Percentiles rank a stretch among this genome's conserved stretches.
phyloP scores from a whole-genome alignment of 2,888 invertebrate species.

The Danaus chrysippus region DNA sequence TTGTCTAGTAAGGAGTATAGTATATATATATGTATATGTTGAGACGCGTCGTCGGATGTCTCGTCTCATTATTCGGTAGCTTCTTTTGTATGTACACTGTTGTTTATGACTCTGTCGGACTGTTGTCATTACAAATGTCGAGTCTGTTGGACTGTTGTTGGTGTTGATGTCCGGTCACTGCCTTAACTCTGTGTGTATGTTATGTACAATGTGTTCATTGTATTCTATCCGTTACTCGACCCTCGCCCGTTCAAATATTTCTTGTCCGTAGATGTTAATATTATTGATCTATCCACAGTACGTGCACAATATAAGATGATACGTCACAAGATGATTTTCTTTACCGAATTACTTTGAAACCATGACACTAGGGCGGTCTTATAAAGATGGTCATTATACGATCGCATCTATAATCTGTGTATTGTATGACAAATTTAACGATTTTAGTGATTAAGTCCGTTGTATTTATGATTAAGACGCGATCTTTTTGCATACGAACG shows the following conservation, averaged over 20 bases:
- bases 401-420: too few relatives aligned
- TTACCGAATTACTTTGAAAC: conserved; percentile 15
- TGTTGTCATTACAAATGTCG: conserved; percentile 55
- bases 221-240: conserved; percentile 41
- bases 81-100: conserved; percentile 59
- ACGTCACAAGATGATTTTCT: conserved; percentile 45
- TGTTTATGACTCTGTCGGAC: conserved; percentile 50
- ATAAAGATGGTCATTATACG: conserved; percentile 10
- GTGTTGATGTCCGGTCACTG: conserved; percentile 53
- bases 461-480: too few relatives aligned
- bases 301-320: conserved; percentile 65
- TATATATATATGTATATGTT: conserved; percentile 69
- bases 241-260: conserved; percentile 53
- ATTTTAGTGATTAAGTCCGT: too few relatives aligned
- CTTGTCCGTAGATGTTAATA: not conserved
- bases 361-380: conserved; percentile 19
- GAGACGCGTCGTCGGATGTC: conserved; percentile 69
- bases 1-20: conserved; percentile 76
- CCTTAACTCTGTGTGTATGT: conserved; percentile 54
- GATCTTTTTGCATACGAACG: too few relatives aligned
- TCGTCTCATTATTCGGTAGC: conserved; percentile 56
- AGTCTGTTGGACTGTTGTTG: conserved; percentile 42
- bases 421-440: too few relatives aligned
- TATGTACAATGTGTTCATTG: conserved; percentile 59
- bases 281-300: not conserved